Evolutionary conservation across 2,797 vertebrate genomes (phyloP), one percentile per base, ranked within the genome.

Genomic region (Xenopus petersii): DNA sequence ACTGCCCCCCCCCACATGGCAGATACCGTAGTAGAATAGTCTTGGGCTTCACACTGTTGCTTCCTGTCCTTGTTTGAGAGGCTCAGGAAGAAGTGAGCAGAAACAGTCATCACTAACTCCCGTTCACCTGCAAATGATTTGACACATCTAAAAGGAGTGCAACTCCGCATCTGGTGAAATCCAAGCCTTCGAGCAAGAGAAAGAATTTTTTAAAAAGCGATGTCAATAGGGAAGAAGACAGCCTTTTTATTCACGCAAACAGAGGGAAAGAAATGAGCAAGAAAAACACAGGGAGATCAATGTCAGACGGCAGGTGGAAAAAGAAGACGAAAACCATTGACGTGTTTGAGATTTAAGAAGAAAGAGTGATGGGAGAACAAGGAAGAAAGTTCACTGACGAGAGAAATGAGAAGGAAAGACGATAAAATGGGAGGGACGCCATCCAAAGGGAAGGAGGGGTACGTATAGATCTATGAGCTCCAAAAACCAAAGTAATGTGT

Each of bases 181-280:
- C 30, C 24, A 48, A 69, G 70, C 21, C 69, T 64, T 51, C 59
- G 62, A 59, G 70, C 71, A n/a, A 36, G 33, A 36, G 33, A 36
- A 36, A 6, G 6, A 36, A 36, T 4, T 4, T 4, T 21, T 21
- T 21, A 36, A 68, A 58, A 58, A 8, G 30, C 6, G 59, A 60
- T 69, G 75, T 78, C 76, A 78, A 65, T 73, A 26, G 5, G 11
- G 12, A 55, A 36, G 33, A 48, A 69, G 76, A 73, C 75, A 21
- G 64, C 17, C 64, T 72, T 67, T 67, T 67, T 72, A 71, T 72
- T 58, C 11, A 64, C 55, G 48, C 75, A 72, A 72, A 72, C 69
- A 67, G 4, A 42, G 30, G 12, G 54, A 56, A 11, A 55, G 49
- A 33, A 55, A 15, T 16, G 26, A 54, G 33, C 64, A 64, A 64